A percentile compares a stretch with the other conserved stretches of the same genome.
Conservation (phyloP, 2,797 vertebrate genomes). For the Carduelis carduelis region DNA sequence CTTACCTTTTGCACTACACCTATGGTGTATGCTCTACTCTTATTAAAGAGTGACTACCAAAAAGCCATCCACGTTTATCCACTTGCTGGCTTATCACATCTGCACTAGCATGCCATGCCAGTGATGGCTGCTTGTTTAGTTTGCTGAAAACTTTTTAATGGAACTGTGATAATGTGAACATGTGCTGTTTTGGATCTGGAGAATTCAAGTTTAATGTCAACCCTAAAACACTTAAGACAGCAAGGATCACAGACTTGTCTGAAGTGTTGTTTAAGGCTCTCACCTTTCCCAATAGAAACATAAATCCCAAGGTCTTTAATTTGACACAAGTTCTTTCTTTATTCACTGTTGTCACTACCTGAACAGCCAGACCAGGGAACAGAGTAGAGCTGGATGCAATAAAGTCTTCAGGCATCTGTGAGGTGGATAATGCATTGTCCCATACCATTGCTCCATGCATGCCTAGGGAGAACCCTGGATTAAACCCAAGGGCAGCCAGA, state of each 20-base stretch:
- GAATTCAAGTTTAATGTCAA: not conserved
- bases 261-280: not conserved
- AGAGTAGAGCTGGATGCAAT: not conserved
- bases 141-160: not conserved
- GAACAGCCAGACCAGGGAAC: not conserved
- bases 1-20: accelerated
- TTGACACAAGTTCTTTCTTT: not conserved
- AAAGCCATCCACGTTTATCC: not conserved
- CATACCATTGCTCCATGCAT: no score
- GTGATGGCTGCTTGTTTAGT: not conserved
- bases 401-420: not conserved
- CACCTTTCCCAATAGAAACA: not conserved
- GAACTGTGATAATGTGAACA: not conserved
- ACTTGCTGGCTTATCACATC: not conserved
- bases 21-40: no score
- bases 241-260: not conserved
- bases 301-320: not conserved
- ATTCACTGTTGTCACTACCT: not conserved
- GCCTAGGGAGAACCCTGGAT: not conserved
- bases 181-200: accelerated
- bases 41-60: not conserved
- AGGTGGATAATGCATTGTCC: not conserved
- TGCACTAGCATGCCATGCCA: not conserved
- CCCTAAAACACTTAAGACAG: not conserved
- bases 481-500: accelerated